These are phyloP conservation scores for Meiosimyza platycephala DNA, from an alignment of 2,888 invertebrate species.

Conservation along the genomic window DNA sequence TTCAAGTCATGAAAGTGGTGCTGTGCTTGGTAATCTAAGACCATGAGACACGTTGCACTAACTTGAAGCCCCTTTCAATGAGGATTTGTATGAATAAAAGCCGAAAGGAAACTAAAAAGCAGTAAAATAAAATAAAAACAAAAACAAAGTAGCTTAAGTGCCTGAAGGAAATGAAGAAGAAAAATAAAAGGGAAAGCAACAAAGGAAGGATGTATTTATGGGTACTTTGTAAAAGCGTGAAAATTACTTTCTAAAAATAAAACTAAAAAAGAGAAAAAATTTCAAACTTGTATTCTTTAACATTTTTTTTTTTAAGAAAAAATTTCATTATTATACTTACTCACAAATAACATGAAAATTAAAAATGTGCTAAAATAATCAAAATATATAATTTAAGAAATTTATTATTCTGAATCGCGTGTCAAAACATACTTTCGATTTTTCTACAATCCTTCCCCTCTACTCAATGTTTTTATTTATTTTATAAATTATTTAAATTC, in stretches of 20 bases:
- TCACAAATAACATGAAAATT: too few relatives aligned
- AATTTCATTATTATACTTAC: too few relatives aligned
- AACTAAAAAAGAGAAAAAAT: background rate
- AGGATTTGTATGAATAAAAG: constrained; percentile 3
- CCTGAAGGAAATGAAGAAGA: constrained; percentile 16
- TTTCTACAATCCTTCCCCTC: too few relatives aligned
- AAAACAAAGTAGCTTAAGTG: constrained; percentile 34
- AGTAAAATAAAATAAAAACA: constrained; percentile 18
- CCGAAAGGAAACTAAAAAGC: constrained; percentile 1
- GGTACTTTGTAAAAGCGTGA: background rate
- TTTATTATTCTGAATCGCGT: too few relatives aligned
- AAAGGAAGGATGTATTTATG: constrained; percentile 17
- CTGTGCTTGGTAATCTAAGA: background rate
- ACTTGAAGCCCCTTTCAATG: background rate
- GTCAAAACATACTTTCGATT: too few relatives aligned
- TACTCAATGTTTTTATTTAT: too few relatives aligned
- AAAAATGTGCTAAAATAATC: too few relatives aligned
- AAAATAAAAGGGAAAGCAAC: constrained; percentile 14
- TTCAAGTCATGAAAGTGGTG: constrained; percentile 7
- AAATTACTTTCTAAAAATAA: background rate
- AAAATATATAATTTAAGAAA: too few relatives aligned
- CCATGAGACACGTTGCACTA: background rate
- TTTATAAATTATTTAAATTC: too few relatives aligned
- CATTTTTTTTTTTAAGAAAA: too few relatives aligned
- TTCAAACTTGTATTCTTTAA: too few relatives aligned